Evolutionary conservation across 2,888 invertebrate species (phyloP).

Genomic region (Pachydiplax longipennis): DNA sequence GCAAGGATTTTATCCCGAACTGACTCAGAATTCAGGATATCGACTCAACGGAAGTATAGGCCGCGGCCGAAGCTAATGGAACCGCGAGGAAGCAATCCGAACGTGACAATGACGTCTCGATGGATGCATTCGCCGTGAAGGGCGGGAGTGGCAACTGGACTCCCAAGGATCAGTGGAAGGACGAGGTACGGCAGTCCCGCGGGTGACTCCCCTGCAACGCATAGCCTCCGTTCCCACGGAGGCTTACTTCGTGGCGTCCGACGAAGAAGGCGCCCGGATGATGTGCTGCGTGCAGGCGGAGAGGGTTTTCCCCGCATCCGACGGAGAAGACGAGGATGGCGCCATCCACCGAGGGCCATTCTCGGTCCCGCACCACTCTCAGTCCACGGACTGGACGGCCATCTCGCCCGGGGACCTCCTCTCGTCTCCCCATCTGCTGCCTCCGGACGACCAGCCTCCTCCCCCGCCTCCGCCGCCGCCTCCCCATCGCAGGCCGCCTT

Average conservation of each 20-base stretch:
- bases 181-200: background rate
- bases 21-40: background rate
- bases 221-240: background rate
- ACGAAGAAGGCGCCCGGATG: background rate
- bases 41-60: background rate
- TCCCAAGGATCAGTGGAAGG: background rate
- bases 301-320: slow-evolving; percentile 54
- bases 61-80: background rate
- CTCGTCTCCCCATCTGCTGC: slow-evolving; percentile 46
- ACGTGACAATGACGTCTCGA: background rate
- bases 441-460: slow-evolving; percentile 25
- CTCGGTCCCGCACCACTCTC: slow-evolving; percentile 45
- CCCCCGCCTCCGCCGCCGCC: slow-evolving; percentile 23
- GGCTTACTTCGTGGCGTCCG: background rate
- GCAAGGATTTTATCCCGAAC: no score
- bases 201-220: background rate
- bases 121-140: background rate
- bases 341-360: slow-evolving; percentile 45
- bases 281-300: slow-evolving; percentile 54
- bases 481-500: background rate
- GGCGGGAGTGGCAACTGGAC: background rate
- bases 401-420: slow-evolving; percentile 50
- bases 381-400: slow-evolving; percentile 49
- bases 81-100: background rate
- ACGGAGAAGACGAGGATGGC: slow-evolving; percentile 51